phyloP scores from a whole-genome alignment of 2,113 vertebrate species.

The Peromyscus californicus region DNA sequence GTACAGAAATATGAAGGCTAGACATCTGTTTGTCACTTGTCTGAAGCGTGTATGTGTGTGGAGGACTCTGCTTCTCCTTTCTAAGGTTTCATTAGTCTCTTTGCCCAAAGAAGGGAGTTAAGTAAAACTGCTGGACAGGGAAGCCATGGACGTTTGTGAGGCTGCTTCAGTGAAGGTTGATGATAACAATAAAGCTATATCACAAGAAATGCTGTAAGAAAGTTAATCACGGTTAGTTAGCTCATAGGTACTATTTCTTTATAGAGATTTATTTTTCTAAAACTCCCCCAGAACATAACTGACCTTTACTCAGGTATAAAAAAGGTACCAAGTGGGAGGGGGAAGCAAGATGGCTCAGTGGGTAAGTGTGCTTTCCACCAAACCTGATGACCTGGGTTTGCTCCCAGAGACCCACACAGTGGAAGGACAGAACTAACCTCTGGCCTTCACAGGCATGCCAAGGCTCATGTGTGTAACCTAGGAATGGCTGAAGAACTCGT shows the following conservation, averaged over 20 bases:
- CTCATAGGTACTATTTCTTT: not conserved
- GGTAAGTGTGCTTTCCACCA: not conserved
- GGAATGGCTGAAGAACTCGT: not conserved
- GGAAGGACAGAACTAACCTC: not conserved
- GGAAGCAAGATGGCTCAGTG: not conserved
- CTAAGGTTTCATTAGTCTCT: not conserved
- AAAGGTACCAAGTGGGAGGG: not conserved
- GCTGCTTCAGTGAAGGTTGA: not conserved
- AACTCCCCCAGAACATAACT: conserved; percentile 11
- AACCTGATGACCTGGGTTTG: not conserved
- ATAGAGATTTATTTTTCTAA: conserved; percentile 52
- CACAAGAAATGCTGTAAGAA: not conserved
- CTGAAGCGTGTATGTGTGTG: not conserved
- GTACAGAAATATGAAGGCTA: not conserved
- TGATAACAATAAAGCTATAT: not conserved
- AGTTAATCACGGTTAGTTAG: not conserved
- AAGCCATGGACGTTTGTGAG: not conserved
- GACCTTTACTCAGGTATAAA: conserved; percentile 27
- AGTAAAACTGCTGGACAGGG: not conserved
- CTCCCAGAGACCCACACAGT: not conserved
- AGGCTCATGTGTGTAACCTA: not conserved
- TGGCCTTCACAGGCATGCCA: not conserved
- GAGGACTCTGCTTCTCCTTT: not conserved
- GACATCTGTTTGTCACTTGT: conserved; percentile 1
- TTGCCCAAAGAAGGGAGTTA: conserved; percentile 26